Conservation (phyloP, 2,888 invertebrate genomes). For the Syrphus vitripennis region DNA sequence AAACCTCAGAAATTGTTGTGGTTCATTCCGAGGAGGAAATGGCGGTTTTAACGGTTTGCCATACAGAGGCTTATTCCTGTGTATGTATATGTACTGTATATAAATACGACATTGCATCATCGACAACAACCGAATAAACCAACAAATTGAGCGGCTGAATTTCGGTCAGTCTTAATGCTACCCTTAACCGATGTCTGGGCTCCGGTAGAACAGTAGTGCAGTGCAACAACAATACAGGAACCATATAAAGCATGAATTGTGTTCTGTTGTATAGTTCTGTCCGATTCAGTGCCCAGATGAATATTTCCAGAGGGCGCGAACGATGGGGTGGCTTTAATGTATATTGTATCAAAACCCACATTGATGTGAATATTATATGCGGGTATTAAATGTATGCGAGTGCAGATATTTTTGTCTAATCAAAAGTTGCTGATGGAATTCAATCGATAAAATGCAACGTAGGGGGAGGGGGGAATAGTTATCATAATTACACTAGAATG, state of each 20-base stretch:
- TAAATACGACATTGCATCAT: constrained; percentile 19
- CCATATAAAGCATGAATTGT: not conserved
- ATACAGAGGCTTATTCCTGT: constrained; percentile 1
- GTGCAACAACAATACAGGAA: constrained; percentile 6
- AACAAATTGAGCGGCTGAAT: constrained; percentile 66
- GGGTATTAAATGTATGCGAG: not conserved
- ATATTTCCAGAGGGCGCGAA: not conserved
- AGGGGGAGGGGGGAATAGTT: not conserved
- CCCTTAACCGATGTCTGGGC: constrained; percentile 41
- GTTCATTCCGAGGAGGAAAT: constrained; percentile 53
- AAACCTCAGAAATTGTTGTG: constrained; percentile 59
- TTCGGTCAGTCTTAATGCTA: constrained; percentile 62
- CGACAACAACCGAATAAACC: constrained; percentile 55
- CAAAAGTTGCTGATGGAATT: constrained; percentile 7
- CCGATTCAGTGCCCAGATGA: not conserved
- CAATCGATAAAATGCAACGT: constrained; percentile 38
- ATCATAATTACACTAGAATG: not conserved
- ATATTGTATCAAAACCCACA: not conserved
- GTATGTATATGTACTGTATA: not conserved
- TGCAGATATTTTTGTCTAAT: constrained; percentile 14
- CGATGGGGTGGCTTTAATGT: not conserved
- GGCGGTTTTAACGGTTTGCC: constrained; percentile 35
- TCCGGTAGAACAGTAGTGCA: not conserved
- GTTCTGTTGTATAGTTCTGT: not conserved
- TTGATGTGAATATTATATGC: not conserved